Evolutionary conservation across 2,113 vertebrate genomes (phyloP).

Genomic region (Oryzias celebensis): DNA sequence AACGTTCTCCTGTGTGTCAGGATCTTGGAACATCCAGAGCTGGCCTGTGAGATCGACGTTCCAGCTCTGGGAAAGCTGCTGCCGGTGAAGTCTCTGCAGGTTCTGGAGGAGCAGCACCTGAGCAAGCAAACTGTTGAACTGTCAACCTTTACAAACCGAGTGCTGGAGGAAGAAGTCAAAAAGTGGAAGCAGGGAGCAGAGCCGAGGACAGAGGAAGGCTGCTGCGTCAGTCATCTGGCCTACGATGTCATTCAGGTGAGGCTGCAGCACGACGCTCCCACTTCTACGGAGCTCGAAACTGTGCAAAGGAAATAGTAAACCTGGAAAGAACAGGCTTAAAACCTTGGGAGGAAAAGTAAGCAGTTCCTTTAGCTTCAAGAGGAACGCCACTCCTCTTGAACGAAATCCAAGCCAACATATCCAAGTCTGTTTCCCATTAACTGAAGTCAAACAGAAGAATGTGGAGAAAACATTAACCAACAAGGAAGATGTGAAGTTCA

Average conservation of each 20-base stretch:
- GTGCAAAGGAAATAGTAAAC: too few relatives aligned
- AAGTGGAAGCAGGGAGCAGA: constrained; percentile 73
- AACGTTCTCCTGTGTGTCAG: constrained; percentile 65
- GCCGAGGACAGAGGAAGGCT: constrained; percentile 73
- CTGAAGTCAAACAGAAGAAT: not conserved
- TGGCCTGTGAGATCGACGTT: constrained; percentile 70
- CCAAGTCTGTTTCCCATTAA: not conserved
- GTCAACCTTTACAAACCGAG: constrained; percentile 47
- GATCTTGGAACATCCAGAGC: constrained; percentile 72
- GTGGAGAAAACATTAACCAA: not conserved
- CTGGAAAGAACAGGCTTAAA: too few relatives aligned
- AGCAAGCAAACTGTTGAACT: constrained; percentile 76
- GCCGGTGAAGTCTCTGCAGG: constrained; percentile 57
- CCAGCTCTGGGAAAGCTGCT: constrained; percentile 79
- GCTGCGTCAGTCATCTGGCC: constrained; percentile 80
- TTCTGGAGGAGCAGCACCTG: constrained; percentile 81
- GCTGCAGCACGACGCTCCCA: not conserved
- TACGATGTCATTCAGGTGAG: constrained; percentile 88
- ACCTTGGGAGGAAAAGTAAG: too few relatives aligned
- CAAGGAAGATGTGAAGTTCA: accelerated
- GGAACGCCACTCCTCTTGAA: too few relatives aligned
- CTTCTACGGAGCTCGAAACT: too few relatives aligned
- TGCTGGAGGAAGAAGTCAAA: constrained; percentile 74
- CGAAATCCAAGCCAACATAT: accelerated
- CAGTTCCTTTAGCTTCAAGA: too few relatives aligned